Evolutionary conservation across 2,888 invertebrate species (phyloP), one percentile per base, ranked within the genome.

Genomic region (Troilus luridus): DNA sequence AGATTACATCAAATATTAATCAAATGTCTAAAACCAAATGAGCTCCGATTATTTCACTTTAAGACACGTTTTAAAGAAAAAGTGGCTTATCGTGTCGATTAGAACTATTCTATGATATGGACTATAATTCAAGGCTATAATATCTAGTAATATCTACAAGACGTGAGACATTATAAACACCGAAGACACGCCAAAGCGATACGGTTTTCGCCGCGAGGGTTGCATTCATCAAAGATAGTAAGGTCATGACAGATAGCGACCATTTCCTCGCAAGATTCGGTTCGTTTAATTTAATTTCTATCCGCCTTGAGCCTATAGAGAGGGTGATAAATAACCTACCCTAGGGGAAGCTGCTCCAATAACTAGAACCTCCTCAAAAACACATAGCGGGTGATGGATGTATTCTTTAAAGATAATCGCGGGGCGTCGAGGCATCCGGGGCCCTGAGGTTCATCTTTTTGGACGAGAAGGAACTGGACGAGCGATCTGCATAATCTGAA

Each of bases 401-500:
- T 85, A 56, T 58, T 85, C 85, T 85, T 54, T 58, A 58, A 85
- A 85, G 85, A 85, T 85, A 85, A 85, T 56, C 85, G 56, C 85
- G 54, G 85, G 85, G 56, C 85, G 56, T 58, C 56, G 56, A 85
- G n/a, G n/a, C n/a, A 56, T 41, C 85, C 81, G 3, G 21, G 21
- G 54, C 54, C n/a, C 10, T 14, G 0, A 54, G 21, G 54, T 56
- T 85, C 85, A 54, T 85, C 85, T 85, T 85, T 85, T 85, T 85
- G 85, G 56, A 54, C n/a, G 14, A 54, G n/a, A 9, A 27, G 14
- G 54, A 54, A 81, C 77, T 41, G 19, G 41, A 17, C 27, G 41
- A 56, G 85, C 64, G 60, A 89, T 89, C 89, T 89, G 89, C 89
- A 89, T 89, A 89, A 89, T 54, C 62, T 60, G 21, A 64, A n/a